Evolutionary conservation across 2,888 invertebrate genomes (phyloP), one percentile per base, ranked within the genome.

Genomic region (Clitarchus hookeri): DNA sequence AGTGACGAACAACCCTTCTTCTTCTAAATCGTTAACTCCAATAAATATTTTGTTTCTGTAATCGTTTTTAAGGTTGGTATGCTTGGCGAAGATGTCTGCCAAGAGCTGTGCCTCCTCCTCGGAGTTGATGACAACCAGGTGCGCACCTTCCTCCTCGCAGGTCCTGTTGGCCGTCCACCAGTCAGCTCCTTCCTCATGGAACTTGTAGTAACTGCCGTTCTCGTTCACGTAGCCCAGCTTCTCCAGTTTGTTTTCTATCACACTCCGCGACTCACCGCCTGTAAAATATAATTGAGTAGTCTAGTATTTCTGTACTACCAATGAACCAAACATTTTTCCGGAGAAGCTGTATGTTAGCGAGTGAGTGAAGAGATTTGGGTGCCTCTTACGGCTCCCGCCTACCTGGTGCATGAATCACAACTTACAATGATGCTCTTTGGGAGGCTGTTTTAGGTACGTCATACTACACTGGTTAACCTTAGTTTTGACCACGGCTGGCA

Each of bases 91-190:
- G 65, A 65, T 65, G 23, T 65, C 65, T 65, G 23, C 65, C 65
- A 65, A 11, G 65, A 65, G 23, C 65, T 65, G 65, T 1, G 65
- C 65, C 53, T 84, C 48, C 25, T 82, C 82, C 8, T 82, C 44
- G 1, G 65, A 65, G n/a, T 65, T n/a, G 65, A 65, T 19, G 23
- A 65, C 65, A 1, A 65, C 65, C 65, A 65, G 65, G 65, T 65
- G 65, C 19, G 65, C 6, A 6, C 65, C 65, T 23, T 65, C 65
- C 23, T 65, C 23, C 65, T 65, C 65, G n/a, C 65, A 65, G 23
- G 65, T 65, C n/a, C 65, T 65, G n/a, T 65, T 65, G 65, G 65
- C 65, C 16, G 65, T 65, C 65, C 65, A 65, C 65, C 65, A 65
- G 16, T 65, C 65, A 65, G 65, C 65, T 65, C 65, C 65, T 8